Percentiles rank a stretch among this genome's conserved stretches.
phyloP scores from a whole-genome alignment of 2,888 invertebrate genomes.

The Pecten maximus region DNA sequence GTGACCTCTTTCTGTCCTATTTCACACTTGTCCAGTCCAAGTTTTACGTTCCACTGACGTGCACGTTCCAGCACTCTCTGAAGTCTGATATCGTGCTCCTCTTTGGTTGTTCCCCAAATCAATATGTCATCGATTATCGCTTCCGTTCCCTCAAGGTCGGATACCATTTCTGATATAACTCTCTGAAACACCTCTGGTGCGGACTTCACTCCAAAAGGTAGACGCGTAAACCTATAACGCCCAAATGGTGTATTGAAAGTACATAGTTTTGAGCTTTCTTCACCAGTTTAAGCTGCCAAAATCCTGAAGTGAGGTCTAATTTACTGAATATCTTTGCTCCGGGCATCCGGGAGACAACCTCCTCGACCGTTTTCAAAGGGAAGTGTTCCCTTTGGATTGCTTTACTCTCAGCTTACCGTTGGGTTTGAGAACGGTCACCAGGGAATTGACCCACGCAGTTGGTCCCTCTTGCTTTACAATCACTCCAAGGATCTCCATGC shows the following conservation, averaged over 20 bases:
- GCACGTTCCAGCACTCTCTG: slow-evolving; percentile 33
- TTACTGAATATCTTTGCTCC: slow-evolving; percentile 50
- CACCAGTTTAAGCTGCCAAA: slow-evolving; percentile 37
- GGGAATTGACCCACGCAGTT: slow-evolving; percentile 59
- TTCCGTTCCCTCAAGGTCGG: not conserved
- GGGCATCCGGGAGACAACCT: slow-evolving; percentile 52
- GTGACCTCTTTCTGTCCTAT: not conserved
- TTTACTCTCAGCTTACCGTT: slow-evolving; percentile 40
- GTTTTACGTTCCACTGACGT: slow-evolving; percentile 31
- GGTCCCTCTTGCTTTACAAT: slow-evolving; percentile 56
- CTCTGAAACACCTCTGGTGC: slow-evolving; percentile 38
- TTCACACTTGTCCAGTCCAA: slow-evolving; percentile 26
- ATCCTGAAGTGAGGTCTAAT: slow-evolving; percentile 50
- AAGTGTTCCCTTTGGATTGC: slow-evolving; percentile 55
- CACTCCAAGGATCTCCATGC: slow-evolving; percentile 53
- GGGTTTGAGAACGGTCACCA: slow-evolving; percentile 58
- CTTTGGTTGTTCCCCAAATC: not conserved
- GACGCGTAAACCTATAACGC: not conserved
- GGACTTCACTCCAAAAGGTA: slow-evolving; percentile 41
- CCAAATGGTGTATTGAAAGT: slow-evolving; percentile 43
- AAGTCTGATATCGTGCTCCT: slow-evolving; percentile 36
- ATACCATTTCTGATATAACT: slow-evolving; percentile 37
- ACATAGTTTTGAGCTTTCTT: slow-evolving; percentile 42
- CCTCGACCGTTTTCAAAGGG: slow-evolving; percentile 58
- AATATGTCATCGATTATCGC: slow-evolving; percentile 39